These are phyloP conservation scores for Lasioglossum oenotherae DNA, from an alignment of 2,888 invertebrate genomes.

Conservation along the genomic window DNA sequence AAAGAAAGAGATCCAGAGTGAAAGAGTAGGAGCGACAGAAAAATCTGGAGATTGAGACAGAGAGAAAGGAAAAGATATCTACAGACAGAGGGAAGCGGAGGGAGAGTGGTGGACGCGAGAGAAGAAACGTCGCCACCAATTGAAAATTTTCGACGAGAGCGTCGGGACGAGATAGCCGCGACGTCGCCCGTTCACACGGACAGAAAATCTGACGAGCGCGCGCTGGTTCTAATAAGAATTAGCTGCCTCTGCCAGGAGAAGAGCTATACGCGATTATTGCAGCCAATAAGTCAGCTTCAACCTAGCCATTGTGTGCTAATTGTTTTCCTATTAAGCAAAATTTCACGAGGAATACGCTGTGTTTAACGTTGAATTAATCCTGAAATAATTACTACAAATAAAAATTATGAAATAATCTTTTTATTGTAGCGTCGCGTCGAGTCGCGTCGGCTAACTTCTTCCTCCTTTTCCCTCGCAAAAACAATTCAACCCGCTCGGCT, in stretches of 20 bases:
- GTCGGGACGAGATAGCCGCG: slow-evolving; percentile 21
- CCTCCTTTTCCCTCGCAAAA: slow-evolving; percentile 38
- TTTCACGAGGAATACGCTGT: too few species aligned
- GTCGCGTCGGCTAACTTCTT: slow-evolving; percentile 45
- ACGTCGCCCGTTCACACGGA: slow-evolving; percentile 34
- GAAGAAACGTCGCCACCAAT: slow-evolving; percentile 7
- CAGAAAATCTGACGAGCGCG: slow-evolving; percentile 38
- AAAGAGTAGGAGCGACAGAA: not conserved
- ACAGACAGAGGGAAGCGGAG: not conserved
- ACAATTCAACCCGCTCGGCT: slow-evolving; percentile 35
- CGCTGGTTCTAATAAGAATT: too few species aligned
- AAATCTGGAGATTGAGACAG: not conserved
- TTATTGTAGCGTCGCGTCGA: not conserved
- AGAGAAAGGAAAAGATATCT: not conserved
- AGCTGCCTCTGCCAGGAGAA: too few species aligned
- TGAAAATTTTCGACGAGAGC: slow-evolving; percentile 14
- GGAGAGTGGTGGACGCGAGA: not conserved
- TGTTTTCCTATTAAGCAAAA: too few species aligned
- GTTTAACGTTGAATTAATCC: too few species aligned
- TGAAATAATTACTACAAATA: too few species aligned
- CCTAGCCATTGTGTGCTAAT: too few species aligned
- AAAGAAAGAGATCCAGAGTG: not conserved
- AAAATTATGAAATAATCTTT: too few species aligned
- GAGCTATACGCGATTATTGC: too few species aligned
- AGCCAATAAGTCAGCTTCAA: too few species aligned